Conservation (phyloP, 30 jellyfish, hydroid and myxozoan genomes). For the Hydractinia symbiolongicarpus region DNA sequence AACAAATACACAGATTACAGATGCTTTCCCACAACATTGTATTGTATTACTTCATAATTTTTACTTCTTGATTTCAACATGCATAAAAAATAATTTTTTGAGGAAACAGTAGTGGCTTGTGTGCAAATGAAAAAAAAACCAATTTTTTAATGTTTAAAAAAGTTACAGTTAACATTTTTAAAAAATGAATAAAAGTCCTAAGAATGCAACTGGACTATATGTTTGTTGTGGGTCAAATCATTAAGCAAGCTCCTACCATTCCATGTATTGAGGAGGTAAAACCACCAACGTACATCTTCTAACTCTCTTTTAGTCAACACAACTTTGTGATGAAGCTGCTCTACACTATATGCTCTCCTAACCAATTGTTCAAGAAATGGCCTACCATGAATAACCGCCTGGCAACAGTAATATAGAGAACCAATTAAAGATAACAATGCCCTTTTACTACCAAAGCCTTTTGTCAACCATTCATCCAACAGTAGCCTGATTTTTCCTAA, state of each 20-base stretch:
- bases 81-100: too few relatives aligned
- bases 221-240: constrained; percentile 9
- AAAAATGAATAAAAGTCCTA: not conserved
- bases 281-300: constrained; percentile 55
- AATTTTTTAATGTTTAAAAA: too few relatives aligned
- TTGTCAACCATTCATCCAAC: constrained; percentile 30
- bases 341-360: constrained; percentile 31
- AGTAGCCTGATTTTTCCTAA: constrained; percentile 20
- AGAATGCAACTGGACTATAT: constrained; percentile 28
- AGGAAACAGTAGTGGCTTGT: too few relatives aligned
- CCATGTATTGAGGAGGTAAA: constrained; percentile 37
- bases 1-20: too few relatives aligned
- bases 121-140: too few relatives aligned
- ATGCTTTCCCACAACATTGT: too few relatives aligned
- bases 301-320: constrained; percentile 16
- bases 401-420: constrained; percentile 46
- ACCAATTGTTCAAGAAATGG: constrained; percentile 30
- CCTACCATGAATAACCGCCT: constrained; percentile 45
- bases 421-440: constrained; percentile 50
- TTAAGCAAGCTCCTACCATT: constrained; percentile 53
- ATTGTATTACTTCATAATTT: too few relatives aligned
- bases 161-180: too few relatives aligned
- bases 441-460: constrained; percentile 33
- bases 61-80: too few relatives aligned
- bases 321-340: constrained; percentile 26